phyloP scores from a whole-genome alignment of 2,797 vertebrate genomes.

The Aselliscus stoliczkanus region DNA sequence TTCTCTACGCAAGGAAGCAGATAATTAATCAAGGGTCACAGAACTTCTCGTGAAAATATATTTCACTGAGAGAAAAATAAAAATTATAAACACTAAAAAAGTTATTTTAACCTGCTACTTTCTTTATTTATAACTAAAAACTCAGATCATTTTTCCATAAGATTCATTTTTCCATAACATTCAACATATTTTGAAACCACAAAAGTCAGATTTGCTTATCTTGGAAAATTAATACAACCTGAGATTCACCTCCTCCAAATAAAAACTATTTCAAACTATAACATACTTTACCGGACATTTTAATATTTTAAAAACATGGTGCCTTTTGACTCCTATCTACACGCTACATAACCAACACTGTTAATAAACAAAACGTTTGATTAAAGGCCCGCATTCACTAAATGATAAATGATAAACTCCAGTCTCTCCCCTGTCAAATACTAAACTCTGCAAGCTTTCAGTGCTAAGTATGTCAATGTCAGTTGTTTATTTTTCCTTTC shows the following conservation, averaged over 20 bases:
- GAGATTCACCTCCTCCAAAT: conserved; percentile 1
- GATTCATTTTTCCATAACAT: too few species aligned
- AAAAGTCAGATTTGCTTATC: conserved; percentile 26
- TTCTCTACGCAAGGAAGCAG: background rate
- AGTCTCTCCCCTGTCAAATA: conserved; percentile 62
- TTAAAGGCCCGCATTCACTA: conserved; percentile 57
- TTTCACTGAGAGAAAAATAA: background rate
- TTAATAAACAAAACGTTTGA: conserved; percentile 61
- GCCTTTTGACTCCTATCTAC: conserved; percentile 27
- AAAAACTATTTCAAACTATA: conserved; percentile 45
- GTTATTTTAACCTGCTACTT: conserved; percentile 14
- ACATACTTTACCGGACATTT: background rate
- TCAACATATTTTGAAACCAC: conserved; percentile 39
- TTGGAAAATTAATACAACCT: conserved; percentile 44
- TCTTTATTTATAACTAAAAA: conserved; percentile 30
- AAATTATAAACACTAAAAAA: conserved; percentile 41
- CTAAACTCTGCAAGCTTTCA: conserved; percentile 55
- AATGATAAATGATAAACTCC: conserved; percentile 70
- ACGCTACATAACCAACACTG: background rate
- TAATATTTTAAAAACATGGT: conserved; percentile 51
- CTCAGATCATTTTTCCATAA: background rate
- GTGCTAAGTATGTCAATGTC: conserved; percentile 55
- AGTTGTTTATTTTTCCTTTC: conserved; percentile 72
- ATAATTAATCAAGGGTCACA: background rate
- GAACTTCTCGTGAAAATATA: background rate